phyloP scores from a whole-genome alignment of 2,888 invertebrate genomes.

The Tetropium fuscum region DNA sequence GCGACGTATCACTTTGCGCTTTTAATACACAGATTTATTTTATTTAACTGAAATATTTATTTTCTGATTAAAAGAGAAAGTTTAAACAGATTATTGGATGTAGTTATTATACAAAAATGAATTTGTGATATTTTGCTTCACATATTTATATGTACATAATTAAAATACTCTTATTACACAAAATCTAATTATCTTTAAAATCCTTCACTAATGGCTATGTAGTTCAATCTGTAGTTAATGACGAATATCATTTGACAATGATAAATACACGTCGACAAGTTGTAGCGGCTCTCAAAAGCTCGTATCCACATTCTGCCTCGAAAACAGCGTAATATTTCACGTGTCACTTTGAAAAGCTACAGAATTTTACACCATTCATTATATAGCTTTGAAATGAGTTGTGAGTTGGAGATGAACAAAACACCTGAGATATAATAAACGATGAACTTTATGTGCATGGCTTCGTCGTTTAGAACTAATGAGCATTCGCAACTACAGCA shows the following conservation, averaged over 20 bases:
- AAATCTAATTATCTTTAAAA: too few relatives aligned
- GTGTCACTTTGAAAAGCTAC: slow-evolving; percentile 37
- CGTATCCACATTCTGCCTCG: slow-evolving; percentile 26
- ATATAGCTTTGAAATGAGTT: slow-evolving; percentile 28
- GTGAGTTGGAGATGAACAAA: slow-evolving; percentile 36
- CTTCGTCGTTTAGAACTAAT: slow-evolving; percentile 33
- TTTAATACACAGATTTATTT: too few relatives aligned
- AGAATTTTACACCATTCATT: slow-evolving; percentile 36
- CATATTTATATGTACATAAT: too few relatives aligned
- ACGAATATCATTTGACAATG: slow-evolving; percentile 21
- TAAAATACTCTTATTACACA: too few relatives aligned
- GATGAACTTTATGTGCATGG: slow-evolving; percentile 32
- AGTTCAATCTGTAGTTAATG: too few relatives aligned
- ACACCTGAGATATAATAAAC: slow-evolving; percentile 37
- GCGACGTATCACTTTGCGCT: too few relatives aligned
- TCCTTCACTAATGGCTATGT: too few relatives aligned
- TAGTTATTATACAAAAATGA: too few relatives aligned
- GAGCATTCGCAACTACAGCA: slow-evolving; percentile 28
- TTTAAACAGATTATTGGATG: too few relatives aligned
- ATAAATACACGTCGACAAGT: slow-evolving; percentile 11
- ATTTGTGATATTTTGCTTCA: too few relatives aligned
- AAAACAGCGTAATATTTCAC: slow-evolving; percentile 34
- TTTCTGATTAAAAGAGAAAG: too few relatives aligned
- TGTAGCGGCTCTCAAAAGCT: background rate
- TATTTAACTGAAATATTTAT: too few relatives aligned